These are phyloP conservation scores for Chesias legatella DNA, from an alignment of 2,888 invertebrate genomes.

Conservation along the genomic window DNA sequence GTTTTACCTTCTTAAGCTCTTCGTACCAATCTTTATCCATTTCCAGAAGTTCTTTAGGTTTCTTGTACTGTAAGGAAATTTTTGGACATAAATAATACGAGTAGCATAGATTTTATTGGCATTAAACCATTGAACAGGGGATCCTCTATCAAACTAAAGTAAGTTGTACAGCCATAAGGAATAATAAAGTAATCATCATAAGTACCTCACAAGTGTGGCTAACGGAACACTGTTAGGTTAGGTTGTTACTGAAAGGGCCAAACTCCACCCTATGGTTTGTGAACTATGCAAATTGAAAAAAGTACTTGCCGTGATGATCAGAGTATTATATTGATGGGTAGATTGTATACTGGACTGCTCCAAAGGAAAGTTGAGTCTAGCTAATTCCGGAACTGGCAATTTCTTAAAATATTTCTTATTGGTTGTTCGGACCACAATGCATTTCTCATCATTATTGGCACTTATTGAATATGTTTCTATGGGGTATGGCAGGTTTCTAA, in stretches of 20 bases:
- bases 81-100: too few relatives aligned
- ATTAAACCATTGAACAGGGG: too few relatives aligned
- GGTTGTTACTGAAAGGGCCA: too few relatives aligned
- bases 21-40: constrained; percentile 84
- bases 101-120: too few relatives aligned
- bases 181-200: too few relatives aligned
- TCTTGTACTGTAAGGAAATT: constrained; percentile 87
- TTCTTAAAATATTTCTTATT: constrained; percentile 92
- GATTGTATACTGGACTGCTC: constrained; percentile 84
- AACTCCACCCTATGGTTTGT: too few relatives aligned
- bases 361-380: constrained; percentile 81
- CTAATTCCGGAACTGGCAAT: constrained; percentile 84
- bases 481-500: constrained; percentile 88
- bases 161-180: too few relatives aligned
- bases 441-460: constrained; percentile 82
- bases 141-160: too few relatives aligned
- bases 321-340: constrained; percentile 87
- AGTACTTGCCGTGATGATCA: constrained; percentile 85
- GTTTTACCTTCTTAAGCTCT: constrained; percentile 64
- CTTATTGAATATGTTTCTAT: constrained; percentile 85
- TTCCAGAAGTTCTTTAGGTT: constrained; percentile 84
- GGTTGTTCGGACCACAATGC: constrained; percentile 84
- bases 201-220: too few relatives aligned
- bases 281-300: too few relatives aligned
- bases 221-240: too few relatives aligned